phyloP scores from a whole-genome alignment of 2,888 invertebrate species.

The Neoaliturus tenellus region DNA sequence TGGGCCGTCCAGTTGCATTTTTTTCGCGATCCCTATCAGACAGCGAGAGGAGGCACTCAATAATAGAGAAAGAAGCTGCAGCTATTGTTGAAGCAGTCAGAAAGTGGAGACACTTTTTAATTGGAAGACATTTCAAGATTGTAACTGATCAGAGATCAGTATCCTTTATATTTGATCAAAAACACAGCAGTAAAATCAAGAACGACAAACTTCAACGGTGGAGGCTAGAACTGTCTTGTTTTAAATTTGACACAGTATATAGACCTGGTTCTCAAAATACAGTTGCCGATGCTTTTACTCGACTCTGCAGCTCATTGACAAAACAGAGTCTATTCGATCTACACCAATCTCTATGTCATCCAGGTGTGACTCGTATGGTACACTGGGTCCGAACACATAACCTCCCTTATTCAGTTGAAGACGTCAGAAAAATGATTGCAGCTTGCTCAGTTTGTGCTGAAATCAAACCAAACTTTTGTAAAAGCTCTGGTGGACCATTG shows the following conservation, averaged over 20 bases:
- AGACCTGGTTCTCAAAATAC: conserved; percentile 60
- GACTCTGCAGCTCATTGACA: not conserved
- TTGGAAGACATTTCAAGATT: conserved; percentile 58
- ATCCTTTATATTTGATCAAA: conserved; percentile 58
- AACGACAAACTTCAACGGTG: conserved; percentile 60
- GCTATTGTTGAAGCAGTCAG: conserved; percentile 56
- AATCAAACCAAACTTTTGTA: conserved; percentile 52
- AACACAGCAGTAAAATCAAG: conserved; percentile 54
- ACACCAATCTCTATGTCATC: conserved; percentile 61
- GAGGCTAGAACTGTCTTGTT: conserved; percentile 59
- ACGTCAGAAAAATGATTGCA: conserved; percentile 56
- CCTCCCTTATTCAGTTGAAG: conserved; percentile 60
- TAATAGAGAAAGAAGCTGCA: conserved; percentile 58
- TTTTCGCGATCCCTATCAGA: conserved; percentile 56
- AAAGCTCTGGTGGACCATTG: conserved; percentile 1
- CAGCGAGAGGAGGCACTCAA: conserved; percentile 55
- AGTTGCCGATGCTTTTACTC: conserved; percentile 16
- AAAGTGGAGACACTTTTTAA: conserved; percentile 62
- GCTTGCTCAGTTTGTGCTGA: conserved; percentile 60
- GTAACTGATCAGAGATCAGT: conserved; percentile 45
- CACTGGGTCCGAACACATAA: conserved; percentile 62
- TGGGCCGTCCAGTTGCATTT: conserved; percentile 55
- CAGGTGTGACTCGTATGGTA: conserved; percentile 59
- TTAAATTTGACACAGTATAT: conserved; percentile 59
- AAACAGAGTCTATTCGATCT: no score